These are phyloP conservation scores for Terebella lapidaria DNA, from an alignment of 2,888 invertebrate species.

Conservation along the genomic window DNA sequence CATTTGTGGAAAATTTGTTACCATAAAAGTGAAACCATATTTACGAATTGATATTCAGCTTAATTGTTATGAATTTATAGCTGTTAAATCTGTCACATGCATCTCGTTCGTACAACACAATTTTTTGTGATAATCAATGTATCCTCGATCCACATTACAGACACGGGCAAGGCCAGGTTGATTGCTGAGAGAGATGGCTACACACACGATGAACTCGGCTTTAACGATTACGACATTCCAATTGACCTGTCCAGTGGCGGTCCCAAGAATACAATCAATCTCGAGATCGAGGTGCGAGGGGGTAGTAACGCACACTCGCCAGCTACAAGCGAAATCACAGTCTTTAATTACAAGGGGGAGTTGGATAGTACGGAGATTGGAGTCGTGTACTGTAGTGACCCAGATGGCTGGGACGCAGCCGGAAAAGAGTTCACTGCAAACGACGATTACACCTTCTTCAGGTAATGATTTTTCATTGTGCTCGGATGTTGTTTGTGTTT, in stretches of 20 bases:
- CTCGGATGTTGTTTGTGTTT: neutral
- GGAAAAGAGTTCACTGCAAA: neutral
- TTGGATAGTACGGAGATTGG: neutral
- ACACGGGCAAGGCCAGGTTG: neutral
- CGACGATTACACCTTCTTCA: neutral
- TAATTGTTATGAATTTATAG: no score
- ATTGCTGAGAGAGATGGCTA: neutral
- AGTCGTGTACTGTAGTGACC: neutral
- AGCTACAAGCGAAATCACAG: neutral
- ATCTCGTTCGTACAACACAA: no score
- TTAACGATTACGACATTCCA: neutral
- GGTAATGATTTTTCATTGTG: no score
- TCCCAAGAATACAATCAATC: no score
- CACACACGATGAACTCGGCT: neutral
- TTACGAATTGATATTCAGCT: no score
- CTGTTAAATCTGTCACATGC: no score
- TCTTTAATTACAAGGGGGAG: constrained; percentile 1
- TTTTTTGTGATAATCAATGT: no score
- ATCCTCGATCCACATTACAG: neutral
- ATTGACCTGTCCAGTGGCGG: neutral
- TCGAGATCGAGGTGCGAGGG: no score
- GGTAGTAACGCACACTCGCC: no score
- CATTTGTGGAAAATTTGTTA: no score
- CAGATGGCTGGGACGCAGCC: neutral
- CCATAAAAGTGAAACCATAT: no score